Evolutionary conservation across 2,797 vertebrate species (phyloP).

Genomic region (Pseudochaenichthys georgianus): DNA sequence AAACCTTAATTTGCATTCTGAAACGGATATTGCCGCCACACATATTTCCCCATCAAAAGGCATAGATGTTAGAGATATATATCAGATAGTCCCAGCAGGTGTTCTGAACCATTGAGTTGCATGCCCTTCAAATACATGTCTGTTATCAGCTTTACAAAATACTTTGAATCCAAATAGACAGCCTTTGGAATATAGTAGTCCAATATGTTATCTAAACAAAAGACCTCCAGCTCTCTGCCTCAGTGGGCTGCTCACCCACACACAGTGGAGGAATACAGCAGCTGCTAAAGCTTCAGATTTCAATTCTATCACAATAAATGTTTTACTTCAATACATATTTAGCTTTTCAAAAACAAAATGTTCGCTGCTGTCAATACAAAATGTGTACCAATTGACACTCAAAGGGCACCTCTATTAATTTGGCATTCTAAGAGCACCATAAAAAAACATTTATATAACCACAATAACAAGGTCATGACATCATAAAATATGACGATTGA

Average conservation of each 20-base stretch:
- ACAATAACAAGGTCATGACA: too few relatives aligned
- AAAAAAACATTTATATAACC: too few relatives aligned
- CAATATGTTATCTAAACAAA: conserved; percentile 35
- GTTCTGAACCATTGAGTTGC: not conserved
- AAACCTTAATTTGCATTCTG: conserved; percentile 8
- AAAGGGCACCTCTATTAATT: too few relatives aligned
- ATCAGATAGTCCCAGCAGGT: not conserved
- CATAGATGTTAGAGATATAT: conserved; percentile 40
- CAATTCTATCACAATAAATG: too few relatives aligned
- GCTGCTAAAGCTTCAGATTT: too few relatives aligned
- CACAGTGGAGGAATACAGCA: conserved; percentile 5
- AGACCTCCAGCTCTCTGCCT: conserved; percentile 30
- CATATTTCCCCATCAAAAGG: conserved; percentile 2
- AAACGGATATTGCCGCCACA: conserved; percentile 7
- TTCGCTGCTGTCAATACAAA: too few relatives aligned
- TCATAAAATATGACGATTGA: too few relatives aligned
- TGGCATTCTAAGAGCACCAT: too few relatives aligned
- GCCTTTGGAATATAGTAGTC: conserved; percentile 23
- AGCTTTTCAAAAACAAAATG: too few relatives aligned
- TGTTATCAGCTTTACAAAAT: not conserved
- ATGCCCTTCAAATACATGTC: conserved; percentile 20
- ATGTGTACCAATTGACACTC: too few relatives aligned
- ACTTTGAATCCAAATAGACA: conserved; percentile 10
- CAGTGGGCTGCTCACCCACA: conserved; percentile 22
- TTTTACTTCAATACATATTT: too few relatives aligned